These are phyloP conservation scores for Copsychus sechellarum DNA, from an alignment of 2,113 vertebrate genomes.

Conservation along the genomic window DNA sequence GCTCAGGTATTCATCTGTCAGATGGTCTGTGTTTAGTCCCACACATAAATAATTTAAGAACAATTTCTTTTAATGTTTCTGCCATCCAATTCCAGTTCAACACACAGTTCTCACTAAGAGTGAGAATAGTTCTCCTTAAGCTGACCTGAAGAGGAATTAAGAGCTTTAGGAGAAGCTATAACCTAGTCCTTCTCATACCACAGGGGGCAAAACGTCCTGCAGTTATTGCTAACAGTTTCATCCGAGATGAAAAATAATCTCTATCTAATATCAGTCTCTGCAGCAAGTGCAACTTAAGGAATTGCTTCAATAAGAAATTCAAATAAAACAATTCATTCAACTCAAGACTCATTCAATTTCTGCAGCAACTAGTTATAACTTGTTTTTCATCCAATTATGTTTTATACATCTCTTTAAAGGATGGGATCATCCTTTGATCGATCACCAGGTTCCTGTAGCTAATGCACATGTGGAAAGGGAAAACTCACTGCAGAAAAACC, in stretches of 20 bases:
- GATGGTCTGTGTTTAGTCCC: not conserved
- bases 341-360: not conserved
- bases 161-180: not conserved
- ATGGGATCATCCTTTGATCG: not conserved
- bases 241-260: not conserved
- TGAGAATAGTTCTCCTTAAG: not conserved
- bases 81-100: not conserved
- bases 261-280: not conserved
- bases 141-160: not conserved
- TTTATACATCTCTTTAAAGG: conserved; percentile 21
- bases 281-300: not conserved
- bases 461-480: not conserved
- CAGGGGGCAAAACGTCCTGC: accelerated
- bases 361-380: not conserved
- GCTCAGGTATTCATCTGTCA: not conserved
- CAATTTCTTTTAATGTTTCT: not conserved
- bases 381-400: not conserved
- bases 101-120: not conserved
- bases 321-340: not conserved
- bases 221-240: not conserved
- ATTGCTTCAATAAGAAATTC: not conserved
- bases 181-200: not conserved
- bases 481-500: not conserved
- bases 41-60: not conserved
- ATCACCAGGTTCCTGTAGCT: not conserved